Evolutionary conservation across 2,888 invertebrate species (phyloP).

Genomic region (Phania funesta): DNA sequence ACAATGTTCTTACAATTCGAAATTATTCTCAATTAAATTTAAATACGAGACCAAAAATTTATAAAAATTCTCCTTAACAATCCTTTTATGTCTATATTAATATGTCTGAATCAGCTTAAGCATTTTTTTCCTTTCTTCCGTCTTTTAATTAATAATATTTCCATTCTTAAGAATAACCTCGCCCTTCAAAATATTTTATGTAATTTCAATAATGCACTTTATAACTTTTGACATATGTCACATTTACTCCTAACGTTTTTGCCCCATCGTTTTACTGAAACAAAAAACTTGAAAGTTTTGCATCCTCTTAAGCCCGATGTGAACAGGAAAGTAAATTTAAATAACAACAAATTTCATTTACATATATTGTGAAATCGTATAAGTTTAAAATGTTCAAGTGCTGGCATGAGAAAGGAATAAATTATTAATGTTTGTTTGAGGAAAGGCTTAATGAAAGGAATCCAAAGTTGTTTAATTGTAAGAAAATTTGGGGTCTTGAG

Average conservation of each 20-base stretch:
- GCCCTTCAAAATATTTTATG: slow-evolving; percentile 33
- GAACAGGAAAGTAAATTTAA: slow-evolving; percentile 22
- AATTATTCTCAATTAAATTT: too few relatives aligned
- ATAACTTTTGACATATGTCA: slow-evolving; percentile 56
- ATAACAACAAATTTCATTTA: slow-evolving; percentile 22
- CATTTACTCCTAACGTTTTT: slow-evolving; percentile 22
- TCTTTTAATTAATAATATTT: neutral
- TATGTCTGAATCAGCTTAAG: too few relatives aligned
- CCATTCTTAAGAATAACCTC: neutral
- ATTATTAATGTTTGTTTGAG: neutral
- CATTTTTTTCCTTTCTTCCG: neutral
- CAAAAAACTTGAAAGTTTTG: slow-evolving; percentile 22
- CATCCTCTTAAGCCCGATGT: neutral
- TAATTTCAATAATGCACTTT: slow-evolving; percentile 55
- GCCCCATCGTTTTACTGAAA: neutral
- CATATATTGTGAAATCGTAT: slow-evolving; percentile 33
- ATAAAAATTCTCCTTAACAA: too few relatives aligned
- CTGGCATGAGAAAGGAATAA: neutral
- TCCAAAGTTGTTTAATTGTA: neutral
- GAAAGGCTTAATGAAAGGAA: neutral
- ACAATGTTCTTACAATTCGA: too few relatives aligned
- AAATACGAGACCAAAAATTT: too few relatives aligned
- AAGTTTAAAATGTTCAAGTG: neutral
- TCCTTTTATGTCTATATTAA: too few relatives aligned
- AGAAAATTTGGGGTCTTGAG: too few relatives aligned